Conservation (phyloP, 1,140 invertebrate genomes). For the Diorhabda sublineata region DNA sequence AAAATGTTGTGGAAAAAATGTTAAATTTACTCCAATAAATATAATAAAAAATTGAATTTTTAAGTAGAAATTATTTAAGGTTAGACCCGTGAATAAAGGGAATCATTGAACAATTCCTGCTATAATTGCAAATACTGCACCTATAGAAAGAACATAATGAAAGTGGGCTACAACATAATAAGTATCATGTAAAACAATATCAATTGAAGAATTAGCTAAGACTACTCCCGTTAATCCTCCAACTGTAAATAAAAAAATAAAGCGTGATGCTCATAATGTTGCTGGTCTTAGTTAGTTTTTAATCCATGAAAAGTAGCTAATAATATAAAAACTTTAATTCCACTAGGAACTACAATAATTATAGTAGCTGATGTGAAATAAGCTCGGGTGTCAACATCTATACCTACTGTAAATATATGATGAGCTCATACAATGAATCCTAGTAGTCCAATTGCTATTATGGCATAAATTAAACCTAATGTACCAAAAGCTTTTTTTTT, state of each 20-base stretch:
- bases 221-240: slow-evolving; percentile 62
- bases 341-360: slow-evolving; percentile 65
- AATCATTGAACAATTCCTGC: slow-evolving; percentile 63
- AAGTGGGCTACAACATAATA: slow-evolving; percentile 76
- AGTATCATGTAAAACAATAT: slow-evolving; percentile 68
- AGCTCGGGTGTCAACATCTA: slow-evolving; percentile 67
- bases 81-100: slow-evolving; percentile 58
- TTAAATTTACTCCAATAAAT: slow-evolving; percentile 65
- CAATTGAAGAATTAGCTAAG: slow-evolving; percentile 66
- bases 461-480: too few relatives aligned
- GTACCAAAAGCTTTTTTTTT: too few relatives aligned
- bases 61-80: slow-evolving; percentile 53
- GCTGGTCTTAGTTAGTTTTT: slow-evolving; percentile 53
- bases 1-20: slow-evolving; percentile 53
- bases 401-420: slow-evolving; percentile 49
- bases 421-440: too few relatives aligned
- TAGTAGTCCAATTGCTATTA: too few relatives aligned
- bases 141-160: slow-evolving; percentile 65
- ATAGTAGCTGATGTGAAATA: slow-evolving; percentile 71
- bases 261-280: slow-evolving; percentile 63
- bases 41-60: slow-evolving; percentile 59
- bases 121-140: slow-evolving; percentile 68
- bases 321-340: slow-evolving; percentile 67
- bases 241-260: slow-evolving; percentile 66
- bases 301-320: slow-evolving; percentile 54